phyloP scores from a whole-genome alignment of 1,140 invertebrate species.

The Monomorium pharaonis region DNA sequence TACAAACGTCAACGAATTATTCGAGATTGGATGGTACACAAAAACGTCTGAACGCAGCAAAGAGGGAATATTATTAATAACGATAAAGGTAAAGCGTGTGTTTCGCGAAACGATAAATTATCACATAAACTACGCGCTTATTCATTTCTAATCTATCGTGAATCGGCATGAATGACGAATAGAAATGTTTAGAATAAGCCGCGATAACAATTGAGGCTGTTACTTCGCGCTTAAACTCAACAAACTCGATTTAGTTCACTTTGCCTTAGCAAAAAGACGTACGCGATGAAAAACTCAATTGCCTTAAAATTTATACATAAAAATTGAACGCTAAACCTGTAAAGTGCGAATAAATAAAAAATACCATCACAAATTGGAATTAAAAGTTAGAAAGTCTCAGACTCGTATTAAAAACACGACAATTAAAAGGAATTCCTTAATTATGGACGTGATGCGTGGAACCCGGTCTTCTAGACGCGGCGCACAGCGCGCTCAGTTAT shows the following conservation, averaged over 20 bases:
- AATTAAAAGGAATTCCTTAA: not conserved
- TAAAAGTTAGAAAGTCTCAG: not conserved
- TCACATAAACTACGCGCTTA: not conserved
- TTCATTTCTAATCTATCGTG: not conserved
- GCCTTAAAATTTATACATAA: not conserved
- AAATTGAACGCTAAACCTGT: not conserved
- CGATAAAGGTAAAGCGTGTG: not conserved
- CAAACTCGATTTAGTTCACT: not conserved
- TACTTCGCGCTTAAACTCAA: not conserved
- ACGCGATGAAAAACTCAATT: not conserved
- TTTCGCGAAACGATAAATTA: not conserved
- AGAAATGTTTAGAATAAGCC: not conserved
- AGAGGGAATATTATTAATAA: not conserved
- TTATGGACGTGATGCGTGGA: no score
- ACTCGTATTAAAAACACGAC: not conserved
- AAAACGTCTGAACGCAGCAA: not conserved
- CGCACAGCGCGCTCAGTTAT: no score
- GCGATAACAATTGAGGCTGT: not conserved
- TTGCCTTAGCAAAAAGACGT: not conserved
- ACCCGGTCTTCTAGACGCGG: no score
- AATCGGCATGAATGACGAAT: not conserved
- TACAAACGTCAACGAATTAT: constrained; percentile 1
- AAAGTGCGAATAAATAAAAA: not conserved
- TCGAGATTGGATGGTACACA: not conserved
- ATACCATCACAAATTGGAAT: not conserved